Base-by-base conservation (phyloP, 2,888 invertebrate species). In the Drosophila eohydei region DNA sequence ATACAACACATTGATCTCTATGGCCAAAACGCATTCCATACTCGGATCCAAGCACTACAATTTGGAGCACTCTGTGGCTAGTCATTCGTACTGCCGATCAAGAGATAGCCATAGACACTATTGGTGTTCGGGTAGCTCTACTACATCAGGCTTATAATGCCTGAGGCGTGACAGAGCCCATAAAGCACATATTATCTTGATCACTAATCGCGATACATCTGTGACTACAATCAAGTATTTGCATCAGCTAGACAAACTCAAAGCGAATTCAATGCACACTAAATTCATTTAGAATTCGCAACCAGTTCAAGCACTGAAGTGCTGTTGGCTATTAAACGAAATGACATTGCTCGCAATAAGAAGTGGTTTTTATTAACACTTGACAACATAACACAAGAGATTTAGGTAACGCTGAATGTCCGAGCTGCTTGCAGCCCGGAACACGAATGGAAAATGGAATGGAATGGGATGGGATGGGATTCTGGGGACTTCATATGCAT, bases 361-460 rank as follows among this genome's bases (percentile, higher is more conserved):
- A 21, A 41, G 41, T 7, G n/a, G 9, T 4, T 28, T 56, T 50
- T 44, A 56, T 43, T 44, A 58, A 74, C 16, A 26, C 9, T 21
- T 16, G 16, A 2, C 50, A 48, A 44, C 48, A 32, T 36, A 68
- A 65, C 38, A 73, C 73, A 74, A 66, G 16, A 32, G 59, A 76
- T 76, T 76, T 76, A 58, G 69, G 11, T 54, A 74, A 64, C 57
- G 61, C 46, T 44, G 55, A 66, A 69, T 46, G 43, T 16, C 43
- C 30, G n/a, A 9, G 32, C 30, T 32, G 9, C 16, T 32, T n/a
- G 30, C 40, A 41, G n/a, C 30, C 12, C 14, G 8, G 30, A 28
- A 34, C 11, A 30, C 38, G n/a, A 52, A 30, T 34, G n/a, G n/a
- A 11, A 14, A 16, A 14, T 48, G 50, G 32, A 3, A 21, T 16